Percentiles rank a stretch among this genome's conserved stretches.
Evolutionary conservation across 1,140 invertebrate genomes (phyloP).

Genomic region (Triops cancriformis): DNA sequence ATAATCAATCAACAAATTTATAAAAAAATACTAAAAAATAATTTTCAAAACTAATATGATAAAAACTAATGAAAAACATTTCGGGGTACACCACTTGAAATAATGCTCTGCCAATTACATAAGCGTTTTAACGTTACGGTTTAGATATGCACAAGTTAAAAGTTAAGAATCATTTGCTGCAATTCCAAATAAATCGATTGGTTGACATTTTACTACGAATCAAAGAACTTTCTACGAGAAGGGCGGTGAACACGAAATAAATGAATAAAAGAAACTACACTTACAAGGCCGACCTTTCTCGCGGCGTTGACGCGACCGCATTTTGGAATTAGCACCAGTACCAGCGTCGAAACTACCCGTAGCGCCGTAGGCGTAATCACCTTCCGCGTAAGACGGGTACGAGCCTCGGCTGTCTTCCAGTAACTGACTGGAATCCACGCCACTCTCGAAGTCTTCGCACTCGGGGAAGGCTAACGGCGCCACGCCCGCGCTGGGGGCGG

Average conservation of each 20-base stretch:
- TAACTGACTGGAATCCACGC: slow-evolving; percentile 33
- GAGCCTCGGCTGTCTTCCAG: slow-evolving; percentile 30
- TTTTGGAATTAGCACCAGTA: slow-evolving; percentile 38
- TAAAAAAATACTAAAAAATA: background rate
- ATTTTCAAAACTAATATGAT: too few relatives aligned
- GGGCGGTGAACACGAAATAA: too few relatives aligned
- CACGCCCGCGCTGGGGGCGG: slow-evolving; percentile 46
- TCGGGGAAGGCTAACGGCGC: slow-evolving; percentile 73
- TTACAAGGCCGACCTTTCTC: background rate
- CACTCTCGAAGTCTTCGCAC: slow-evolving; percentile 49
- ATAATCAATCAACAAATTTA: background rate
- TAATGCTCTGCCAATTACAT: too few relatives aligned
- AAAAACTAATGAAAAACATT: too few relatives aligned
- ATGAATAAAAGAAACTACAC: background rate
- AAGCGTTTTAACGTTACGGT: too few relatives aligned
- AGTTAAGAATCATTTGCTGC: too few relatives aligned
- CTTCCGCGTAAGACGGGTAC: background rate
- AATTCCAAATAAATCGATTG: too few relatives aligned
- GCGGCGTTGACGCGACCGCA: background rate
- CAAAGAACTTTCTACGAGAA: too few relatives aligned
- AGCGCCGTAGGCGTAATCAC: background rate
- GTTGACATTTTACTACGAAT: too few relatives aligned
- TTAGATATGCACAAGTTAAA: too few relatives aligned
- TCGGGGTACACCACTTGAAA: too few relatives aligned
- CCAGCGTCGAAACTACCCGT: slow-evolving; percentile 35